Evolutionary conservation across 2,888 invertebrate species (phyloP), one percentile per base, ranked within the genome.

Genomic region (Ptychoptera albimana): DNA sequence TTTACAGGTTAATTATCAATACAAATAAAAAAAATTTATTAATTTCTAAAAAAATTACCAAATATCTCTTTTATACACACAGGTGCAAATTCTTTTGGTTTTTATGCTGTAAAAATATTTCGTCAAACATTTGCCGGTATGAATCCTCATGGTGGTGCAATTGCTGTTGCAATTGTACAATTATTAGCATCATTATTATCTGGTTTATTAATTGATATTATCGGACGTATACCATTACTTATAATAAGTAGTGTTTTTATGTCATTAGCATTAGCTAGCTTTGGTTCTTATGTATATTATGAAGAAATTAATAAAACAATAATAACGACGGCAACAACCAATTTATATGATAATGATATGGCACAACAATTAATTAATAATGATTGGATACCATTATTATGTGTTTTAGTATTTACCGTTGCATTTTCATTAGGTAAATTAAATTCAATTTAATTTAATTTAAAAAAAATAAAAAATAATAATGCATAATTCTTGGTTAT

Each of bases 61-160:
- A 12, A 11, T 34, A 34, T 14, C 13, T 36, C 9, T 13, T 29
- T 30, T 32, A 14, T n/a, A 45, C 16, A 15, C 11, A 34, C 3
- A 36, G 87, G 87, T 11, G 86, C 84, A 32, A 84, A 85, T 54
- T 82, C 85, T 39, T 86, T 87, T 60, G 82, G 80, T 51, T 85
- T 84, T 60, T 87, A 87, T 63, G 84, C 85, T 40, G 88, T 87
- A 10, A 78, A 81, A 45, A 89, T 91, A 54, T 88, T 92, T 61
- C 73, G 83, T 50, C 80, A 82, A 61, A 88, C 89, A 14, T 82
- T 85, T 50, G 79, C 79, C 30, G 79, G 77, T 8, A 79, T 85
- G 67, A 82, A 85, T 57, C 84, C 86, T 6, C 84, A 86, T 53
- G 76, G 79, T 37, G 87, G 86, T 10, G 86, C 89, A 1, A 83